These are phyloP conservation scores for Drosophila nikananu DNA, from an alignment of 1,140 invertebrate genomes.

Conservation along the genomic window DNA sequence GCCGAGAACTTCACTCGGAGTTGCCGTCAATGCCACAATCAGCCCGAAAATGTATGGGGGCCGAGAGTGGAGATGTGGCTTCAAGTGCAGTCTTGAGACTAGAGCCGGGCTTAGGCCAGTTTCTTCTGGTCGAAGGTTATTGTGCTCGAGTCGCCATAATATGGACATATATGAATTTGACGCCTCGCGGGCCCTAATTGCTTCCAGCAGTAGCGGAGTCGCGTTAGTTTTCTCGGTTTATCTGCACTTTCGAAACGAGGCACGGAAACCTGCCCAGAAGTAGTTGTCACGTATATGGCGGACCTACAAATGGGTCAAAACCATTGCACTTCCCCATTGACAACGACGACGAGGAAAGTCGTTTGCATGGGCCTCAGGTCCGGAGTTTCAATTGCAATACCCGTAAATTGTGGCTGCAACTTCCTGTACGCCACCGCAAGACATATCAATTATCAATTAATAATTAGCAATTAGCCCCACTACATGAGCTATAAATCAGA, in stretches of 20 bases:
- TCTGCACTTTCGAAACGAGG: constrained; percentile 49
- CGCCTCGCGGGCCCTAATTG: constrained; percentile 54
- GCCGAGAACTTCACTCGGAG: constrained; percentile 57
- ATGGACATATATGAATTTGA: constrained; percentile 37
- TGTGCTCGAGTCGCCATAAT: constrained; percentile 3
- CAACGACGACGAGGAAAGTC: constrained; percentile 22
- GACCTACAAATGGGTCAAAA: constrained; percentile 62
- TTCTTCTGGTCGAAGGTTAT: constrained; percentile 38
- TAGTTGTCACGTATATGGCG: constrained; percentile 34
- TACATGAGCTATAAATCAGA: constrained; percentile 56
- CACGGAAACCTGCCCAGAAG: constrained; percentile 20
- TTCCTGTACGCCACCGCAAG: constrained; percentile 57
- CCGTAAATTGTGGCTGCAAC: constrained; percentile 53
- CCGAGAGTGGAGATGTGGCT: constrained; percentile 17
- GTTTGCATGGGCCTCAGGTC: constrained; percentile 56
- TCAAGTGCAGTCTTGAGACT: constrained; percentile 46
- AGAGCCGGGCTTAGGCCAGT: constrained; percentile 10
- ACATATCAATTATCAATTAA: constrained; percentile 76
- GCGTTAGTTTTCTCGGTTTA: constrained; percentile 29
- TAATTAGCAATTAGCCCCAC: constrained; percentile 72
- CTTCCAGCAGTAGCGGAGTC: constrained; percentile 17
- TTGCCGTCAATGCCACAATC: constrained; percentile 73
- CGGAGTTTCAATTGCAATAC: constrained; percentile 46
- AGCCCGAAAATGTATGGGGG: constrained; percentile 46
- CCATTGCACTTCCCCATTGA: constrained; percentile 57